Evolutionary conservation across 2,888 invertebrate genomes (phyloP).

Genomic region (Euspilapteryx auroguttella): DNA sequence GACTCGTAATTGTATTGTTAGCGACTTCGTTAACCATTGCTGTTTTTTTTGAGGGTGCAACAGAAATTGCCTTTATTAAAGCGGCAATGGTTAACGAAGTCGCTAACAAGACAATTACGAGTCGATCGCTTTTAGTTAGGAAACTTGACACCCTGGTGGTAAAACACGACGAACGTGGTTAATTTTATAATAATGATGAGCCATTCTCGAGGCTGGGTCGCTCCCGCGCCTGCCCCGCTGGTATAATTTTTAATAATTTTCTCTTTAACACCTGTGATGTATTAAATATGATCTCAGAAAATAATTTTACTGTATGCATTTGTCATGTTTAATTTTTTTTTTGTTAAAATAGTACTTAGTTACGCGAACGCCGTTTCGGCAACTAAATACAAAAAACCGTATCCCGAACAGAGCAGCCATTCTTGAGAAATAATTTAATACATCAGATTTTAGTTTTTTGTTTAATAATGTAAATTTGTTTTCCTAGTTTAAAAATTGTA

Average conservation of each 20-base stretch:
- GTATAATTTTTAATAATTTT: constrained; percentile 16
- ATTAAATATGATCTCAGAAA: constrained; percentile 68
- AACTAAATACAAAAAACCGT: constrained; percentile 15
- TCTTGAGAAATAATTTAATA: constrained; percentile 54
- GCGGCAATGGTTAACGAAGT: too few species aligned
- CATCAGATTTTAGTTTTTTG: constrained; percentile 21
- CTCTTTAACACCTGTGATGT: constrained; percentile 68
- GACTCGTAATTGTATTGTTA: too few species aligned
- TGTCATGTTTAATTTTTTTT: constrained; percentile 47
- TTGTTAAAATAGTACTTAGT: constrained; percentile 33
- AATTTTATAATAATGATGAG: too few species aligned
- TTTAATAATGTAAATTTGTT: constrained; percentile 2
- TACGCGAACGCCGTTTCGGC: constrained; percentile 11
- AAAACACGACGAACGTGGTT: background rate
- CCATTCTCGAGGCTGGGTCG: too few species aligned
- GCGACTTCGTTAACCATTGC: too few species aligned
- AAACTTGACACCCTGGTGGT: too few species aligned
- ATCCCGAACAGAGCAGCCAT: constrained; percentile 22
- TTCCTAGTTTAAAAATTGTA: constrained; percentile 3
- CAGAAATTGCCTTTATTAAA: too few species aligned
- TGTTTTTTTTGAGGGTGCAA: too few species aligned
- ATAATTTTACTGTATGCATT: constrained; percentile 55
- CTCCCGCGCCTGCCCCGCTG: too few species aligned
- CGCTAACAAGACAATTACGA: too few species aligned
- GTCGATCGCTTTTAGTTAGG: too few species aligned